Percentiles rank a stretch among this genome's conserved stretches.
Conservation (phyloP, 2,888 invertebrate species). For the Gibbula magus region DNA sequence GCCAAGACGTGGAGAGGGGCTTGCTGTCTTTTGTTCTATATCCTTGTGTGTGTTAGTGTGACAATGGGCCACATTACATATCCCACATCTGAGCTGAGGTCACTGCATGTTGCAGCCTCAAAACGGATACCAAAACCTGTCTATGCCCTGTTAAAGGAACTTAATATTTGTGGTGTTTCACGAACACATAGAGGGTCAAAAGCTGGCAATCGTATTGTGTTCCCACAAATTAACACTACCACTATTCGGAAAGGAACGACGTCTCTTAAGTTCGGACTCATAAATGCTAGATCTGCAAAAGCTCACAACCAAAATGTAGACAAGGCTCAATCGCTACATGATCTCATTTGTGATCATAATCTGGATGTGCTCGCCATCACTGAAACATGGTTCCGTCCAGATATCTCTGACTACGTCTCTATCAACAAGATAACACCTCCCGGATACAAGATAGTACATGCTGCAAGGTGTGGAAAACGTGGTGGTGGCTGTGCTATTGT, state of each 20-base stretch:
- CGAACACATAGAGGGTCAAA: no score
- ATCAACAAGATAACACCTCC: not conserved
- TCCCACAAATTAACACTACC: no score
- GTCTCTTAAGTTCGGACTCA: not conserved
- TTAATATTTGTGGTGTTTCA: no score
- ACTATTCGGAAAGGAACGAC: not conserved
- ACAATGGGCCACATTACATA: no score
- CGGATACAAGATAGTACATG: not conserved
- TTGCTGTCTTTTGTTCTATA: no score
- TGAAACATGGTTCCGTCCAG: constrained; percentile 15
- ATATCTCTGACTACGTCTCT: not conserved
- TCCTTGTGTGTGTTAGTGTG: no score
- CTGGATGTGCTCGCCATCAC: constrained; percentile 6
- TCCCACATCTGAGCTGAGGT: no score
- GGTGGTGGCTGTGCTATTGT: constrained; percentile 16
- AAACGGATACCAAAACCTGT: no score
- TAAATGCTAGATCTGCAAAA: constrained; percentile 4
- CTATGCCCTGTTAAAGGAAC: no score
- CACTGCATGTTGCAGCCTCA: no score
- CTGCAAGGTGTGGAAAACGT: not conserved
- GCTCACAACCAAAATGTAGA: not conserved
- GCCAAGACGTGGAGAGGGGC: no score
- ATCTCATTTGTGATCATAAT: constrained; percentile 3
- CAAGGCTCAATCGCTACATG: constrained; percentile 9
- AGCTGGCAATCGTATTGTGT: no score